Conservation (phyloP, 2,888 invertebrate genomes). For the Dolichopus griseipennis region DNA sequence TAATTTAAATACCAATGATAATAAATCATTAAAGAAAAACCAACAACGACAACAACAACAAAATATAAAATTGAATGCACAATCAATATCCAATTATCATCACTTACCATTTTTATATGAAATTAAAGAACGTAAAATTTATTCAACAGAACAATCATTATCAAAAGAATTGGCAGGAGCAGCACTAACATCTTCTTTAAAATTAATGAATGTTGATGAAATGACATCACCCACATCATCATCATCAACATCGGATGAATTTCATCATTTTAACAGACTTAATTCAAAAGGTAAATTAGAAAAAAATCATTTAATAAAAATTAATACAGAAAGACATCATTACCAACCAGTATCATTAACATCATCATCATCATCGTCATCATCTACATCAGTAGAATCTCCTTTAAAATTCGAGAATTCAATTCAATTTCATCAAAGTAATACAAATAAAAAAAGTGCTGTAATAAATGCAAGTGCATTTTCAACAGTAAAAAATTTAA, state of each 20-base stretch:
- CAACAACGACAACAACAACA: neutral
- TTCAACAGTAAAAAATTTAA: too few species aligned
- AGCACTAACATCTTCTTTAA: neutral
- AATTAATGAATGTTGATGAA: neutral
- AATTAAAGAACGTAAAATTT: neutral
- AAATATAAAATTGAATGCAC: neutral
- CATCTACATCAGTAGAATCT: too few species aligned
- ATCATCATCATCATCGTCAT: too few species aligned
- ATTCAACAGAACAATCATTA: neutral
- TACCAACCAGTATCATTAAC: neutral
- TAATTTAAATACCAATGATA: neutral
- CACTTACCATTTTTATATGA: neutral
- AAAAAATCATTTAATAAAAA: constrained; percentile 9
- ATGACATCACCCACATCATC: neutral
- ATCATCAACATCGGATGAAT: neutral
- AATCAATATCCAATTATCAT: neutral
- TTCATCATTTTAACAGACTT: neutral
- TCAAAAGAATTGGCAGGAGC: neutral
- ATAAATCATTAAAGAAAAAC: neutral
- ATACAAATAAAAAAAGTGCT: neutral
- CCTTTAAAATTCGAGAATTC: neutral
- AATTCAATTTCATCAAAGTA: neutral
- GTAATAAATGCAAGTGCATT: neutral
- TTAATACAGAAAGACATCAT: constrained; percentile 7
- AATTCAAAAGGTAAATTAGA: constrained; percentile 6